Percentiles rank a stretch among this genome's conserved stretches.
Conservation (phyloP, 2,113 vertebrate species). For the Lepus europaeus region DNA sequence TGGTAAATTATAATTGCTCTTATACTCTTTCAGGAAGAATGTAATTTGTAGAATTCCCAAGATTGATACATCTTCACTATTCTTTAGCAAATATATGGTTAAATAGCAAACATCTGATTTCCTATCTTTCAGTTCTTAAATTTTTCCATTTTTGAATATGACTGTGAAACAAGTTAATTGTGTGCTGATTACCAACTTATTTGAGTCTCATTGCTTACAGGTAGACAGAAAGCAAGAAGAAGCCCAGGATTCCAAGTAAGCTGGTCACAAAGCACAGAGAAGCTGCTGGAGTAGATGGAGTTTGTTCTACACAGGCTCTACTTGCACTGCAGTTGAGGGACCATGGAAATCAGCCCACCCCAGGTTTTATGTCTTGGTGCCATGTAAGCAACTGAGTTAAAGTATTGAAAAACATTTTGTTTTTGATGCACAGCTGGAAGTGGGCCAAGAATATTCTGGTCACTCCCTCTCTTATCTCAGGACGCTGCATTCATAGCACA, state of each 20-base stretch:
- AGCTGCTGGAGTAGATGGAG: background rate
- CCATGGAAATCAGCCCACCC: background rate
- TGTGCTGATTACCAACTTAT: background rate
- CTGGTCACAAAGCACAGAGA: background rate
- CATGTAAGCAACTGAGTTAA: background rate
- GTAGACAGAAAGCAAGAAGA: background rate
- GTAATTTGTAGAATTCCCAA: conserved; percentile 13
- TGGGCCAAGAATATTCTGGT: background rate
- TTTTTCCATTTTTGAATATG: background rate
- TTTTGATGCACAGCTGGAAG: background rate
- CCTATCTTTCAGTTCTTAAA: background rate
- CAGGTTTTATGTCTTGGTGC: background rate
- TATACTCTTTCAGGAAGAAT: background rate
- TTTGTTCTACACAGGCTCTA: background rate
- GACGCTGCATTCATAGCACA: background rate
- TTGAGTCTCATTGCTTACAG: background rate
- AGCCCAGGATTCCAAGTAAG: background rate
- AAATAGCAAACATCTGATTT: background rate
- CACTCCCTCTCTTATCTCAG: background rate
- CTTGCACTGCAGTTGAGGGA: background rate
- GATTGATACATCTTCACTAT: background rate
- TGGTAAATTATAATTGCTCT: background rate
- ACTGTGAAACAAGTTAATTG: background rate
- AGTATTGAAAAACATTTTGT: background rate
- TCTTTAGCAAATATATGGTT: background rate